A percentile compares a stretch with the other conserved stretches of the same genome.
Conservation (phyloP, 2,113 vertebrate species). For the Pollachius pollachius region DNA sequence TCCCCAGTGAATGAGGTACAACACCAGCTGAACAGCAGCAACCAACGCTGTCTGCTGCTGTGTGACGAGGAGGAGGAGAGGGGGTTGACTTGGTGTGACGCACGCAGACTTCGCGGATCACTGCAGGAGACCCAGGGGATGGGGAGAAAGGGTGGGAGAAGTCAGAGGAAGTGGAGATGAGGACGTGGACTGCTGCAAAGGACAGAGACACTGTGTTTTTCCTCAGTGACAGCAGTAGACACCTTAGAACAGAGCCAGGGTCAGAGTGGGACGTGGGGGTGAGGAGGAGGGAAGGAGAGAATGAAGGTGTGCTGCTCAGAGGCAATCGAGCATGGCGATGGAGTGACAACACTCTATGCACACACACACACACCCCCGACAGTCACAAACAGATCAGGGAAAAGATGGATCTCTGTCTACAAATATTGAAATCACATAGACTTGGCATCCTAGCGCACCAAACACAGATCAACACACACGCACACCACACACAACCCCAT, state of each 20-base stretch:
- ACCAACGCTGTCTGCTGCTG: constrained; percentile 4
- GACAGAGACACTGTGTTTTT: too few species aligned
- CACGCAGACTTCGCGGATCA: constrained; percentile 7
- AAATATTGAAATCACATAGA: not conserved
- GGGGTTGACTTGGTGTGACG: not conserved
- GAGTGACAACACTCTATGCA: not conserved
- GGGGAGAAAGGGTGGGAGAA: not conserved
- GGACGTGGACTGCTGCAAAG: too few species aligned
- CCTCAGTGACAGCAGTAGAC: too few species aligned
- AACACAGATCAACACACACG: not conserved
- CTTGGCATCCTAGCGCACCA: not conserved
- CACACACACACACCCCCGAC: not conserved
- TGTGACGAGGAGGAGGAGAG: not conserved
- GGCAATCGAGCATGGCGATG: not conserved
- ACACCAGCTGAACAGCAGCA: constrained; percentile 21
- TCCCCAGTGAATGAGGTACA: constrained; percentile 18
- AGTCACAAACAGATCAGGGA: not conserved
- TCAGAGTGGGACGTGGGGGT: too few species aligned
- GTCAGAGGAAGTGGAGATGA: constrained; percentile 4
- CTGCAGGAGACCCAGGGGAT: not conserved
- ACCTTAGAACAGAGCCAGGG: too few species aligned
- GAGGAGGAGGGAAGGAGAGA: not conserved
- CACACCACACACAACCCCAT: not conserved
- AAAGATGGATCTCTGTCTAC: not conserved
- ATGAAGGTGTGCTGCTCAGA: too few species aligned